Base-by-base conservation (phyloP, 2,113 vertebrate genomes). In the Epinephelus cyanopodus region DNA sequence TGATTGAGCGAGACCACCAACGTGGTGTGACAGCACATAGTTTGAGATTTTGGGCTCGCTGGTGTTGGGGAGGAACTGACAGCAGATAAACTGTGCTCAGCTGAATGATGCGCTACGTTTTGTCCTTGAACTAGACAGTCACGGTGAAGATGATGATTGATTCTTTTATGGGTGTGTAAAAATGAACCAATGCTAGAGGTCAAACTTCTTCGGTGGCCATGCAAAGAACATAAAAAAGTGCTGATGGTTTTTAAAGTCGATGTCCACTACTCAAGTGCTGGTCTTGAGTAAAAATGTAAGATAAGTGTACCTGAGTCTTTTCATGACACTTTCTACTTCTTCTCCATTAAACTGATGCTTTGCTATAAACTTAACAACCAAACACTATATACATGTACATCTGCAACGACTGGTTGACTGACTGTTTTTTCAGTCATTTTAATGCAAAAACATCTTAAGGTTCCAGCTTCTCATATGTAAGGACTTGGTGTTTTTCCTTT, bases 61-160 rank as follows among this genome's bases (percentile, higher is more conserved):
- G 65, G 57, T 45, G 68, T 64, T 64, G 12, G 25, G 12, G 15
- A 73, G 39, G 52, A 78, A 37, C 7, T 61, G 53, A 47, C 45
- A 37, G 73, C 19, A 42, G 47, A 69, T 68, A n/a, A 66, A 83
- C 29, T 47, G 53, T 0, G 1, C 27, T 15, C 12, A 1, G 7
- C 37, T 56, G 42, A 10, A 47, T 50, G 47, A 47, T 56, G 15
- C 1, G 1, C 29, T 50, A 21, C 50, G 25, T 58, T 63, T 58
- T 52, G 27, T 52, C 58, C 65, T 71, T 76, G 29, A 70, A 62
- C 58, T 4, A 17, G 63, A 58, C 21, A 65, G 58, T 19, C 19
- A 13, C 12, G 27, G 42, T 37, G 45, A 75, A 29, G 71, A 19
- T 9, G 23, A 65, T 75, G 60, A 76, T 76, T 81, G 29, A 85